Evolutionary conservation across 2,888 invertebrate genomes (phyloP), one percentile per base, ranked within the genome.

Genomic region (Penaeus monodon): DNA sequence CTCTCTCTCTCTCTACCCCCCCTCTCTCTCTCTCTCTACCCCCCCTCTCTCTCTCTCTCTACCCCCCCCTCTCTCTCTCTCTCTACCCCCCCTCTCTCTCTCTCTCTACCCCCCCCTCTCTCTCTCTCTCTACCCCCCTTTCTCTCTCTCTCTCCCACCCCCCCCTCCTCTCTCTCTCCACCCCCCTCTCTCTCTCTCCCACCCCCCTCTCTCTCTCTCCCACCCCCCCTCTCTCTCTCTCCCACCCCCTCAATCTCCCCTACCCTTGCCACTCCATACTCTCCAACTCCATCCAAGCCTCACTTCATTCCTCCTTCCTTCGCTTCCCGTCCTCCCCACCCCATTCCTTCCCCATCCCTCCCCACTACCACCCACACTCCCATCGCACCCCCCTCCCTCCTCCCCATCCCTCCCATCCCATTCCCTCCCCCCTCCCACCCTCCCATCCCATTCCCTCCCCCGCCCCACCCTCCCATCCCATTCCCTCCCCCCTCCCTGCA

Each of bases 121-220:
- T 57, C 38, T 81, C 74, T 22, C 49, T 22, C 33, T 3, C 27
- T 44, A 12, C 38, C 81, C 24, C 49, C 22, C 85, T 44, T 57
- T 63, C 77, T 77, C 70, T 70, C 49, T 4, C 27, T 63, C 65
- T 44, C 38, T 44, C 70, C 64, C 68, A 38, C 74, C 24, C 38
- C 73, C 81, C 57, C 66, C 73, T 76, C 73, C 49, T 65, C 76
- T 29, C 27, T 76, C 33, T 68, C 38, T 38, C 57, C 24, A 57
- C 22, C 77, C 22, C 22, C 65, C 64, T 33, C 24, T 22, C 63
- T 84, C 77, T 68, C 76, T 38, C 65, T 68, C 29, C 63, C 63
- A n/a, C 44, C 49, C 1, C 57, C 10, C 17, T 3, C 17, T 57
- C 2, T 4, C 14, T 27, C 8, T 20, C 10, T 10, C 44, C 17